Conservation (phyloP, 2,888 invertebrate species). For the Hecatera dysodea region DNA sequence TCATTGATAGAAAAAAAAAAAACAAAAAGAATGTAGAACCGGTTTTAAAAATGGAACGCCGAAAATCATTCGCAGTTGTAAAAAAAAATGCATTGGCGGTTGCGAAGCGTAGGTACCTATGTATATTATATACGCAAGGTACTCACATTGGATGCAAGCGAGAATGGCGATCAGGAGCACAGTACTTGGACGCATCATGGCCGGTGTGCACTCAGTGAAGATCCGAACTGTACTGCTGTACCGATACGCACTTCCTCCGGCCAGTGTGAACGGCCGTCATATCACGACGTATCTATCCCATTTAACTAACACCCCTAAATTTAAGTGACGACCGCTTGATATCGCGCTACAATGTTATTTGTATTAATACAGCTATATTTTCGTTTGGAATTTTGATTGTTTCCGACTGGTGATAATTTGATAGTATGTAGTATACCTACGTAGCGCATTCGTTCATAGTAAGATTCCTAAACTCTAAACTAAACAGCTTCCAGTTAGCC, state of each 20-base stretch:
- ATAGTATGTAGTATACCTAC: background rate
- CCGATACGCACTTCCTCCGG: conserved; percentile 77
- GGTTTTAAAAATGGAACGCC: background rate
- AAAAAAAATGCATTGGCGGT: conserved; percentile 32
- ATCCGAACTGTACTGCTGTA: conserved; percentile 69
- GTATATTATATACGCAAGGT: background rate
- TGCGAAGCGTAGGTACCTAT: conserved; percentile 14
- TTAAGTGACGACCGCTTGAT: conserved; percentile 63
- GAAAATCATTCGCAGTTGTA: conserved; percentile 51
- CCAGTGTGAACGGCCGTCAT: conserved; percentile 82
- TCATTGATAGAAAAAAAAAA: background rate
- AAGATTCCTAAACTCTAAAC: too few species aligned
- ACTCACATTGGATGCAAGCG: conserved; percentile 76
- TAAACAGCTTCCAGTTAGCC: background rate
- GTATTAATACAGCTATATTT: conserved; percentile 14
- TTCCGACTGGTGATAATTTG: background rate
- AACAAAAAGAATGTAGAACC: background rate
- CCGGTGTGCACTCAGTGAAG: conserved; percentile 62
- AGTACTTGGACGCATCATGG: conserved; percentile 59
- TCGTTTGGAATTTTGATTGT: background rate
- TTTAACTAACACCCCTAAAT: conserved; percentile 73
- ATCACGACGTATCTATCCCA: conserved; percentile 75
- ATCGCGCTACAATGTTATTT: conserved; percentile 48
- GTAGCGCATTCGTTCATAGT: too few species aligned
- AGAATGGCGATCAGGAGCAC: conserved; percentile 64